Evolutionary conservation across 2,113 vertebrate genomes (phyloP).

Genomic region (Odontesthes bonariensis): DNA sequence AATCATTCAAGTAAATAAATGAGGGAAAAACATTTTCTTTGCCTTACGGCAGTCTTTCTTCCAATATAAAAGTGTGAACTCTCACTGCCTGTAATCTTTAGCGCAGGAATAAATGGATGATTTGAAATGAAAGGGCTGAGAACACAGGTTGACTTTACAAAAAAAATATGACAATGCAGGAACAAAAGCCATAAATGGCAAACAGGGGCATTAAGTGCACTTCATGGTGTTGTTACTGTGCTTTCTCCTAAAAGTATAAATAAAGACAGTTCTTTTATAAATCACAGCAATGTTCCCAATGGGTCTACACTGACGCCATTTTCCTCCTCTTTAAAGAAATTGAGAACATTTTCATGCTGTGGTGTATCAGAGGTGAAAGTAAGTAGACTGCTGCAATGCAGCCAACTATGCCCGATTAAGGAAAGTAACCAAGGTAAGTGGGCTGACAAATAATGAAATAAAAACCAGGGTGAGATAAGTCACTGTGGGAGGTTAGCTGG

Average conservation of each 20-base stretch:
- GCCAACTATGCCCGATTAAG: conserved; percentile 24
- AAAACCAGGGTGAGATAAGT: conserved; percentile 19
- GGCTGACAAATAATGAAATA: conserved; percentile 34
- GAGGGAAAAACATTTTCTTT: too few relatives aligned
- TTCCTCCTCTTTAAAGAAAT: conserved; percentile 27
- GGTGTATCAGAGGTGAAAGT: conserved; percentile 21
- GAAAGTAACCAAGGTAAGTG: conserved; percentile 41
- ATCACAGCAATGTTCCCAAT: conserved; percentile 8
- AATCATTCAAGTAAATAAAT: conserved; percentile 9
- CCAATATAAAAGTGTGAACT: conserved; percentile 2
- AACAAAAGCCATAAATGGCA: conserved; percentile 21
- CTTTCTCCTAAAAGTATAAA: conserved; percentile 6
- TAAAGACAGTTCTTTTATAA: conserved; percentile 33
- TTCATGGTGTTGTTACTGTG: conserved; percentile 3
- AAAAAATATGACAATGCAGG: not conserved
- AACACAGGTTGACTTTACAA: conserved; percentile 19
- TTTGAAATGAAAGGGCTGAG: conserved; percentile 18
- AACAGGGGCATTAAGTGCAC: conserved; percentile 20
- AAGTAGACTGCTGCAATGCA: conserved; percentile 8
- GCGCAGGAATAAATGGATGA: conserved; percentile 7
- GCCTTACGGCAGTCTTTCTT: conserved; percentile 12
- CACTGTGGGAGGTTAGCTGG: conserved; percentile 51
- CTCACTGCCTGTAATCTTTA: conserved; percentile 1
- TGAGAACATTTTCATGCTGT: not conserved
- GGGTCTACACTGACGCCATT: conserved; percentile 1